Percentiles rank a stretch among this genome's conserved stretches.
These are phyloP conservation scores for Trematomus bernacchii DNA, from an alignment of 2,797 vertebrate species.

Conservation along the genomic window DNA sequence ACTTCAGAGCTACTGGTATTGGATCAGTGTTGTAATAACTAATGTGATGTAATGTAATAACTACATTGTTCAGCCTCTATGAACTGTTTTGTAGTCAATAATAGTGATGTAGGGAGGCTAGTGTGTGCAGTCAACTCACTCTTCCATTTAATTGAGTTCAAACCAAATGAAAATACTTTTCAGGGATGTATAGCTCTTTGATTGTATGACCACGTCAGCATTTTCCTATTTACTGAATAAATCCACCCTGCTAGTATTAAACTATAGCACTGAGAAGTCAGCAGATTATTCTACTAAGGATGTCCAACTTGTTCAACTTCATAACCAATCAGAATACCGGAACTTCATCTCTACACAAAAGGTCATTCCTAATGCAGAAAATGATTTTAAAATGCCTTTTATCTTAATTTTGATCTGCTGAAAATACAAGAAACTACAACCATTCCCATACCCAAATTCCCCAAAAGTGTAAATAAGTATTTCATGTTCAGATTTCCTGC, in stretches of 20 bases:
- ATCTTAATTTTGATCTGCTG: not conserved
- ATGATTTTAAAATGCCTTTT: not conserved
- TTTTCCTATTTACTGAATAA: slow-evolving; percentile 22
- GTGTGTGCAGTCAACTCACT: slow-evolving; percentile 30
- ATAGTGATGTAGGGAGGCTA: not conserved
- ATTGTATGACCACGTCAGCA: slow-evolving; percentile 16
- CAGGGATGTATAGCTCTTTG: not conserved
- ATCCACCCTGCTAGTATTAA: slow-evolving; percentile 4
- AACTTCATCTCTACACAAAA: not conserved
- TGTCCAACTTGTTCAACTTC: not conserved
- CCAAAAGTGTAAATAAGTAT: not conserved
- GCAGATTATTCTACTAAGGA: not conserved
- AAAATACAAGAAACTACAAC: not conserved
- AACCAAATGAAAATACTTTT: slow-evolving; percentile 9
- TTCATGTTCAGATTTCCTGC: slow-evolving; percentile 1
- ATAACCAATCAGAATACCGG: slow-evolving; percentile 1
- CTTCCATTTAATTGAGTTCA: slow-evolving; percentile 51
- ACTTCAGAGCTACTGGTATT: slow-evolving; percentile 27
- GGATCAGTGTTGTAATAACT: slow-evolving; percentile 33
- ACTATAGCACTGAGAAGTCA: slow-evolving; percentile 10
- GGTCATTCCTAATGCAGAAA: not conserved
- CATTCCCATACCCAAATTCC: not conserved
- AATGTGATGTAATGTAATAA: slow-evolving; percentile 41
- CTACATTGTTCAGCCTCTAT: slow-evolving; percentile 17
- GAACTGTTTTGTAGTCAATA: slow-evolving; percentile 37